Percentiles rank a stretch among this genome's conserved stretches.
Evolutionary conservation across 1,140 invertebrate species (phyloP).

Genomic region (Paramacrobiotus metropolitanus): DNA sequence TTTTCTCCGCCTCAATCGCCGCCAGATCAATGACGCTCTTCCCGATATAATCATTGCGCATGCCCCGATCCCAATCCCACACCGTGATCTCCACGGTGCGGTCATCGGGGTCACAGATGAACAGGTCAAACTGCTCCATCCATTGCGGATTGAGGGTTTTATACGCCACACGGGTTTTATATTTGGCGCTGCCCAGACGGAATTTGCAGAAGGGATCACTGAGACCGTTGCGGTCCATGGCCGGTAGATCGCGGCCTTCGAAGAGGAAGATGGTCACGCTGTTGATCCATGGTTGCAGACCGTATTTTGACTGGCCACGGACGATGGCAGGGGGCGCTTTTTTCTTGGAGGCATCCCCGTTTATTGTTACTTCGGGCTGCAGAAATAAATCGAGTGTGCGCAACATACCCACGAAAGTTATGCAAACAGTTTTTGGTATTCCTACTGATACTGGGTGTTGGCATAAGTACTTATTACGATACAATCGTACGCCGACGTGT

Average conservation of each 20-base stretch:
- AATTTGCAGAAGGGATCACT: conserved; percentile 93
- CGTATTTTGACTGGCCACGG: too few relatives aligned
- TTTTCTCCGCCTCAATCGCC: conserved; percentile 59
- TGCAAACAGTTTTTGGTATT: too few relatives aligned
- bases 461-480: too few relatives aligned
- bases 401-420: too few relatives aligned
- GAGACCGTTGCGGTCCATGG: conserved; percentile 68
- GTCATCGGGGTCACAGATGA: conserved; percentile 67
- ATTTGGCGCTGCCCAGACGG: conserved; percentile 88
- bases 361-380: too few relatives aligned
- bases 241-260: conserved; percentile 66
- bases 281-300: too few relatives aligned
- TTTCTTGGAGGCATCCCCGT: too few relatives aligned
- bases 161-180: conserved; percentile 77
- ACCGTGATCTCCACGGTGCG: conserved; percentile 69
- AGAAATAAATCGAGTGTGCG: too few relatives aligned
- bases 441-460: too few relatives aligned
- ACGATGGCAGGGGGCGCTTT: too few relatives aligned
- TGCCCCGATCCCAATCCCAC: conserved; percentile 59
- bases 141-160: conserved; percentile 62
- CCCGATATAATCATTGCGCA: conserved; percentile 63
- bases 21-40: conserved; percentile 62
- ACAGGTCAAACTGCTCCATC: conserved; percentile 91
- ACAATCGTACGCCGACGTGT: too few relatives aligned
- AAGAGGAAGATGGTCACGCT: conserved; percentile 86